Percentiles rank a stretch among this genome's conserved stretches.
Evolutionary conservation across 2,888 invertebrate genomes (phyloP).

Genomic region (Sericinus montela): DNA sequence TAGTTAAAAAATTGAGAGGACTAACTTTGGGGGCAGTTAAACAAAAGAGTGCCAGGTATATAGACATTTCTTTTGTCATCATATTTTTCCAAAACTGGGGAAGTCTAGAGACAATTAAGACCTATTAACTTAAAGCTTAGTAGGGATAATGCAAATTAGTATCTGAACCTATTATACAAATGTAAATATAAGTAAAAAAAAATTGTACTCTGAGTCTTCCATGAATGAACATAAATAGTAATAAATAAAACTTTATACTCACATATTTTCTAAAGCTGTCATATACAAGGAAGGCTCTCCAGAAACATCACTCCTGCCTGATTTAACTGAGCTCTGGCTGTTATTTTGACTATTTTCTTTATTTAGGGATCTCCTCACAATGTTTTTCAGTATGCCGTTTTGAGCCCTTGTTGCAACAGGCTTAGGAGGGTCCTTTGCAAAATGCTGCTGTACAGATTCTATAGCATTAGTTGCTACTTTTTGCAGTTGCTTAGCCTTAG

Average conservation of each 20-base stretch:
- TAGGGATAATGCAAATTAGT: no score
- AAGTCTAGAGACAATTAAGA: no score
- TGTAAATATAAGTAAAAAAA: no score
- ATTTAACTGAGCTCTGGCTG: constrained; percentile 58
- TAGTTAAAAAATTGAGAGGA: no score
- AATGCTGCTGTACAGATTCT: constrained; percentile 63
- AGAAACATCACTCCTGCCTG: constrained; percentile 82
- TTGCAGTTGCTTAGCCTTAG: constrained; percentile 68
- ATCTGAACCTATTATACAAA: no score
- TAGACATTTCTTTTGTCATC: no score
- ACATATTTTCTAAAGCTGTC: constrained; percentile 87
- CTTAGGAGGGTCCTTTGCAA: constrained; percentile 58
- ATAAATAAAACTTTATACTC: constrained; percentile 47
- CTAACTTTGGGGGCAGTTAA: no score
- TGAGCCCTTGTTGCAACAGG: constrained; percentile 50
- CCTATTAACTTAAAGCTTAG: no score
- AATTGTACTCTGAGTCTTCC: no score
- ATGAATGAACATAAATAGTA: no score
- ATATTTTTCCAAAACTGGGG: no score
- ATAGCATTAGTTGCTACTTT: constrained; percentile 59
- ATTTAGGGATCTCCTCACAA: constrained; percentile 45
- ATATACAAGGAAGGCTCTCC: constrained; percentile 88
- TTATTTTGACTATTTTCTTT: constrained; percentile 54
- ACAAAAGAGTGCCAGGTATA: no score
- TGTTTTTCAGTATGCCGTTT: constrained; percentile 69